Evolutionary conservation across 2,888 invertebrate species (phyloP).

Genomic region (Dasypogon diadema): DNA sequence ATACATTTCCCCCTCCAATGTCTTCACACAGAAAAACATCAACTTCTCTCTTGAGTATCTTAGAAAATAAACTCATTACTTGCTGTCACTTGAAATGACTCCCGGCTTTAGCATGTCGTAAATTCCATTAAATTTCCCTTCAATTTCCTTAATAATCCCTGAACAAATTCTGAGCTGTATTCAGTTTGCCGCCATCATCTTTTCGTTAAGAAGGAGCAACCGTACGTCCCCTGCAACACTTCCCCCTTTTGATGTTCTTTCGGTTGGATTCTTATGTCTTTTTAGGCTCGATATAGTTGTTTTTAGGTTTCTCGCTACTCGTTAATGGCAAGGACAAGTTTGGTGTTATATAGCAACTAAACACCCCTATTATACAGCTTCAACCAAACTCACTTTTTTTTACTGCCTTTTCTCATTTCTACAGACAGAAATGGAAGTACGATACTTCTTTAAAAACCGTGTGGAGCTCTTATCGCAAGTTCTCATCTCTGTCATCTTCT

Average conservation of each 20-base stretch:
- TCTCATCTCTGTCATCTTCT: not conserved
- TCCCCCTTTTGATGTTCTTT: not conserved
- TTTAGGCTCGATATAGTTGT: constrained; percentile 34
- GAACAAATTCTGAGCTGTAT: constrained; percentile 49
- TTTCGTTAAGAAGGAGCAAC: not conserved
- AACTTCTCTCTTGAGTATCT: constrained; percentile 38
- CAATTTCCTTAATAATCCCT: constrained; percentile 52
- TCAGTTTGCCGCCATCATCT: constrained; percentile 32
- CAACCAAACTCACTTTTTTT: constrained; percentile 42
- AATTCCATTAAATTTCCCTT: constrained; percentile 52
- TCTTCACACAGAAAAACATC: constrained; percentile 4
- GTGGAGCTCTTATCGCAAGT: constrained; percentile 18
- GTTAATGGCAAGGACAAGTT: constrained; percentile 43
- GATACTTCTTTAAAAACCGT: constrained; percentile 41
- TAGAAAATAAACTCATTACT: constrained; percentile 51
- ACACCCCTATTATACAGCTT: constrained; percentile 51
- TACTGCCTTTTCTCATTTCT: constrained; percentile 34
- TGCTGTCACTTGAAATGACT: constrained; percentile 50
- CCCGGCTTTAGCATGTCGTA: constrained; percentile 30
- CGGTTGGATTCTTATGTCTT: constrained; percentile 35
- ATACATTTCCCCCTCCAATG: not conserved
- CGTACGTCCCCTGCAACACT: too few relatives aligned
- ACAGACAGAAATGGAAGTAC: constrained; percentile 13
- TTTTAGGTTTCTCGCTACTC: constrained; percentile 26
- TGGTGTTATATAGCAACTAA: constrained; percentile 50